Percentiles rank a stretch among this genome's conserved stretches.
phyloP scores from a whole-genome alignment of 1,140 invertebrate genomes.

The Heliconius hewitsoni region DNA sequence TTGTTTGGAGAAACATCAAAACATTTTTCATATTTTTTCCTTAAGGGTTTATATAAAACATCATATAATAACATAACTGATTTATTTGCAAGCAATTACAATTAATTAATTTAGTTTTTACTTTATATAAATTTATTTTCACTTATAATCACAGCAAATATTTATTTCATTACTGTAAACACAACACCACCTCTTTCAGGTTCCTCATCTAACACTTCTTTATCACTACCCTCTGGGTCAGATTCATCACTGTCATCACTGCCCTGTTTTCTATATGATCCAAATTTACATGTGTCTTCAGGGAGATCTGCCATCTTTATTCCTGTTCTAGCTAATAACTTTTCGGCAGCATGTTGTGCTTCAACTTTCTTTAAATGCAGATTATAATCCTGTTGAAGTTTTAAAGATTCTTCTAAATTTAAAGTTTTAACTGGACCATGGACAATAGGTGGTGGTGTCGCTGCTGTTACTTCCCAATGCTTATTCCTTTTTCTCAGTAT shows the following conservation, averaged over 20 bases:
- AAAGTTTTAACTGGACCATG: constrained; percentile 82
- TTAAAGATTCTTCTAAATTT: constrained; percentile 82
- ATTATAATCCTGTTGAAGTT: constrained; percentile 79
- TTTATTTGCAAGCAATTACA: constrained; percentile 1
- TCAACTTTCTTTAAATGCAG: constrained; percentile 68
- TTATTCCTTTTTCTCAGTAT: constrained; percentile 82
- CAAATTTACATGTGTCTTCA: constrained; percentile 54
- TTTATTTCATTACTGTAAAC: constrained; percentile 70
- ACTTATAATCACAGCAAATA: neutral
- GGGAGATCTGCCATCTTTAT: constrained; percentile 64
- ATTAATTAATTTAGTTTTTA: neutral
- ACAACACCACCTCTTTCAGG: constrained; percentile 72
- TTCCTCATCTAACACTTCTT: constrained; percentile 74
- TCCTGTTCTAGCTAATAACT: constrained; percentile 51
- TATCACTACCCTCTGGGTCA: constrained; percentile 66
- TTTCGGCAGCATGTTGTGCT: constrained; percentile 69
- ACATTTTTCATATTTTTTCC: neutral
- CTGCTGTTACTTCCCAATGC: constrained; percentile 86
- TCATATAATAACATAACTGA: neutral
- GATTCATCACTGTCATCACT: constrained; percentile 66
- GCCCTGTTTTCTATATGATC: constrained; percentile 57
- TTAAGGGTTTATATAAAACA: neutral
- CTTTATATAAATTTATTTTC: neutral
- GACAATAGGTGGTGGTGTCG: constrained; percentile 84
- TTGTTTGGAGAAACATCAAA: neutral